Conservation (phyloP, 2,888 invertebrate species). For the Carcina quercana region DNA sequence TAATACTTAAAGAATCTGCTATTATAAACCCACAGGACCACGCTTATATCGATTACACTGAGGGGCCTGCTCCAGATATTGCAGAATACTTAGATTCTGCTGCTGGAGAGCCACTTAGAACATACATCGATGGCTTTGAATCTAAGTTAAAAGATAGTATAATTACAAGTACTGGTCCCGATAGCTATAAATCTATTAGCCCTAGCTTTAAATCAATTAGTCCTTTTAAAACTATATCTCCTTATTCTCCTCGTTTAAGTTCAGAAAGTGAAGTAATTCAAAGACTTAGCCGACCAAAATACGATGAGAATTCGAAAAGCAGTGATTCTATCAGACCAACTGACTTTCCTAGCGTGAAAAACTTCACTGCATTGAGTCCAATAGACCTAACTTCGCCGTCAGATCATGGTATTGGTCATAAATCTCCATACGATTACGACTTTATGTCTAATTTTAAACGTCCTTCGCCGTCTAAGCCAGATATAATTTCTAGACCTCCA, state of each 20-base stretch:
- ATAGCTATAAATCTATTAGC: conserved; percentile 14
- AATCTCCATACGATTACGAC: conserved; percentile 37
- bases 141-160: conserved; percentile 43
- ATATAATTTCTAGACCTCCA: conserved; percentile 39
- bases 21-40: conserved; percentile 18
- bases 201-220: conserved; percentile 13
- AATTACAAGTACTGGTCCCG: conserved; percentile 23
- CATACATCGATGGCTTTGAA: conserved; percentile 63
- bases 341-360: conserved; percentile 29
- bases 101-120: conserved; percentile 55
- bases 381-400: conserved; percentile 54
- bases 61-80: conserved; percentile 41
- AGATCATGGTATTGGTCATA: conserved; percentile 30
- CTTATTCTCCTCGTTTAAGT: conserved; percentile 22
- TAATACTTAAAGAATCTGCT: conserved; percentile 14
- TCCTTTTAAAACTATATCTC: conserved; percentile 20
- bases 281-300: conserved; percentile 32
- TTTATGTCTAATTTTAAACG: conserved; percentile 41
- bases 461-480: conserved; percentile 27
- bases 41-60: conserved; percentile 16
- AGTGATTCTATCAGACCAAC: conserved; percentile 31
- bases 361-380: conserved; percentile 49
- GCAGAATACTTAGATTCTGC: conserved; percentile 54
- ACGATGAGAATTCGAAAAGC: conserved; percentile 28
- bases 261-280: conserved; percentile 36